Conservation (phyloP, 2,113 vertebrate genomes). For the Hypanus sabinus region DNA sequence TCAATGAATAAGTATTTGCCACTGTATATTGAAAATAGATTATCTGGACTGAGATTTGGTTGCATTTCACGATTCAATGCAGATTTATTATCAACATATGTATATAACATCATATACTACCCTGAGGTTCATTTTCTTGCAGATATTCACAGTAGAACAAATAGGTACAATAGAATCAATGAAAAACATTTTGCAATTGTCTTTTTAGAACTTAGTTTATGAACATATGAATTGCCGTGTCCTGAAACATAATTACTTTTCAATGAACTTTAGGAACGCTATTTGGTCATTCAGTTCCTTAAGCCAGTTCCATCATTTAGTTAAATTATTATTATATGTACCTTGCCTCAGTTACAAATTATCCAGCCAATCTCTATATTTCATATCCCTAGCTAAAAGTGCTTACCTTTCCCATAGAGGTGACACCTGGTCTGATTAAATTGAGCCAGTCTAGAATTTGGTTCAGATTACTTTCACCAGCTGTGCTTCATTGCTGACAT, state of each 20-base stretch:
- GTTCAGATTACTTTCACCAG: no score
- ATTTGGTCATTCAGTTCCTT: neutral
- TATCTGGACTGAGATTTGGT: neutral
- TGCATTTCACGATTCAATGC: no score
- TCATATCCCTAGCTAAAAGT: neutral
- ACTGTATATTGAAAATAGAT: neutral
- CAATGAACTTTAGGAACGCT: neutral
- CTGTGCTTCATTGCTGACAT: no score
- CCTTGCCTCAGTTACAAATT: neutral
- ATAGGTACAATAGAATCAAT: no score
- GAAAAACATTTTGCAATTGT: neutral
- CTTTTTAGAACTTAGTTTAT: neutral
- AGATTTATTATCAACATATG: no score
- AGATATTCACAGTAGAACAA: no score
- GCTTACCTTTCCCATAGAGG: no score
- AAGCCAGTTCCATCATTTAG: neutral
- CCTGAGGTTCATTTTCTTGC: no score
- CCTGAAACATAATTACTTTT: neutral
- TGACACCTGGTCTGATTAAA: no score
- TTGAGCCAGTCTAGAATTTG: no score
- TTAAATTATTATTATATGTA: neutral
- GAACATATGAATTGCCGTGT: neutral
- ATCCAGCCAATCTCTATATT: neutral
- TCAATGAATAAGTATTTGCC: neutral
- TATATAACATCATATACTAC: no score